Evolutionary conservation across 2,113 vertebrate species (phyloP).

Genomic region (Oreotrochilus melanogaster): DNA sequence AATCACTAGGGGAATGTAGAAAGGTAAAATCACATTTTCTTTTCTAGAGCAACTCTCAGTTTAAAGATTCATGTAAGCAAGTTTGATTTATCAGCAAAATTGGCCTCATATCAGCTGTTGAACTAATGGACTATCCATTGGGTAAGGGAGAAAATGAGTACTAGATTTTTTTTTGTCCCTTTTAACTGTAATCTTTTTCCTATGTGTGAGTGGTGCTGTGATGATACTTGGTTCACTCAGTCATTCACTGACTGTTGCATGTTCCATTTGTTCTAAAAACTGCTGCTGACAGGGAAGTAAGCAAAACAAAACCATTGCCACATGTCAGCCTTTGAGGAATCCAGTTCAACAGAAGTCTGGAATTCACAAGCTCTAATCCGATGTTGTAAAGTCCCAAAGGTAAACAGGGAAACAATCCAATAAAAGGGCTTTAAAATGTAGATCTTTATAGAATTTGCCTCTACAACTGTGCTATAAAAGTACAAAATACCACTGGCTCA

Average conservation of each 20-base stretch:
- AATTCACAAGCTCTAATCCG: slow-evolving; percentile 55
- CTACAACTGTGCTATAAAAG: not conserved
- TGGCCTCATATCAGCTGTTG: not conserved
- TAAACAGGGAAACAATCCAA: slow-evolving; percentile 35
- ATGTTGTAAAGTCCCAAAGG: slow-evolving; percentile 10
- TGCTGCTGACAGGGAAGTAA: slow-evolving; percentile 14
- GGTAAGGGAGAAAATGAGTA: slow-evolving; percentile 4
- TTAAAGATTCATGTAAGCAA: not conserved
- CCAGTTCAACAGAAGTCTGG: slow-evolving; percentile 52
- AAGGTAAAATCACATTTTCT: not conserved
- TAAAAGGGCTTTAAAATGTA: slow-evolving; percentile 30
- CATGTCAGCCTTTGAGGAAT: slow-evolving; percentile 53
- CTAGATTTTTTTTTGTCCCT: not conserved
- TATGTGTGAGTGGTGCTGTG: not conserved
- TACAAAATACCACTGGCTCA: not conserved
- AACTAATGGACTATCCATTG: not conserved
- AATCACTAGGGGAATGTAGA: not conserved
- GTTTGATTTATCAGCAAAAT: slow-evolving; percentile 38
- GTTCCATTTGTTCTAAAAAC: slow-evolving; percentile 39
- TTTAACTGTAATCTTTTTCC: slow-evolving; percentile 18
- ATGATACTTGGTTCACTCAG: slow-evolving; percentile 15
- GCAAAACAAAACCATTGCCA: slow-evolving; percentile 52
- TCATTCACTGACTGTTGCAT: slow-evolving; percentile 10
- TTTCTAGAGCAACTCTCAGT: not conserved
- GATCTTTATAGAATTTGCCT: slow-evolving; percentile 13